A percentile compares a stretch with the other conserved stretches of the same genome.
Conservation (phyloP, 2,797 vertebrate genomes). For the Vipera ursinii region DNA sequence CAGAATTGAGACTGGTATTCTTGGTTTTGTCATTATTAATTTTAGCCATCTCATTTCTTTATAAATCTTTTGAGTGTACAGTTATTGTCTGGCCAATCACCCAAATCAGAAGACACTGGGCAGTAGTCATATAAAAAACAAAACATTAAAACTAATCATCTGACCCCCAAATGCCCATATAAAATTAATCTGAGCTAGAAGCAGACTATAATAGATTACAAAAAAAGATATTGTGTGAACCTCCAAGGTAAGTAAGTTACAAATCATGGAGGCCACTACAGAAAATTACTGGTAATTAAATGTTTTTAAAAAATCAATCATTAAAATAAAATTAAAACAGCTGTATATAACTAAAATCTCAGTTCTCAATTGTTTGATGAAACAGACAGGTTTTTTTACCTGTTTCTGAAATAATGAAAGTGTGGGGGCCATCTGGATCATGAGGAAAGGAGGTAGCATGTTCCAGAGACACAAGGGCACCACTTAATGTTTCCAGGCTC, state of each 20-base stretch:
- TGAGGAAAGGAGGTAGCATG: background rate
- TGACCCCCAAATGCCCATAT: background rate
- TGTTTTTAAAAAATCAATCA: background rate
- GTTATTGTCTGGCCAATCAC: slow-evolving; percentile 34
- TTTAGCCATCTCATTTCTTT: background rate
- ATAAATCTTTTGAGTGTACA: slow-evolving; percentile 13
- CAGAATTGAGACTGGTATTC: background rate
- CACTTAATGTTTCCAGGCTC: background rate
- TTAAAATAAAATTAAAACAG: background rate
- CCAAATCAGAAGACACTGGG: background rate
- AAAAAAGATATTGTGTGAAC: background rate
- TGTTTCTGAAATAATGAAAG: background rate
- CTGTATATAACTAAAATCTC: background rate
- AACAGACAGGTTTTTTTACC: background rate
- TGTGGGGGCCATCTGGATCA: background rate
- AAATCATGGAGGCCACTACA: background rate
- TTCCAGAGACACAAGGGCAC: background rate
- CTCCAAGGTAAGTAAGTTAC: background rate
- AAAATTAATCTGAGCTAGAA: background rate
- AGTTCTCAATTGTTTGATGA: background rate
- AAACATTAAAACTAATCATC: background rate
- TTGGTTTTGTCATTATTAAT: background rate
- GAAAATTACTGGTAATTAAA: background rate
- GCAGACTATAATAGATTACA: background rate
- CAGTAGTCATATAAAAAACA: background rate